These are phyloP conservation scores for Palythoa heliodiscus DNA, from an alignment of 92 coral and sea anemone species.

Conservation along the genomic window DNA sequence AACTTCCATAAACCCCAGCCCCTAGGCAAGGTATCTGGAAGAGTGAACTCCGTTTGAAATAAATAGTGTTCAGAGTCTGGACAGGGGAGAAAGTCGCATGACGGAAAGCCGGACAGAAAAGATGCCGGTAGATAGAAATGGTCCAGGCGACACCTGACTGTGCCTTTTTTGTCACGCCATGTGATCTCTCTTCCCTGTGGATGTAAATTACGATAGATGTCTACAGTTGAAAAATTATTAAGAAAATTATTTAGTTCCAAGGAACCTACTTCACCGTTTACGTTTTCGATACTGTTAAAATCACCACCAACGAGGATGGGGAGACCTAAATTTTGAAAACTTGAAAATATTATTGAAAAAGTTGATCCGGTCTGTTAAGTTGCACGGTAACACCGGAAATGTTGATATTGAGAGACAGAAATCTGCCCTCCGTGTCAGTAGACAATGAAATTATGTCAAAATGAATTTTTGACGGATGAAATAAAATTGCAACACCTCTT, in stretches of 20 bases:
- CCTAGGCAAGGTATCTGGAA: no score
- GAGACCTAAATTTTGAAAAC: neutral
- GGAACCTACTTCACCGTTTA: neutral
- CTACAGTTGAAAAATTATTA: no score
- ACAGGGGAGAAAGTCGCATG: neutral
- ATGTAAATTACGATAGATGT: neutral
- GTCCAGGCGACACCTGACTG: neutral
- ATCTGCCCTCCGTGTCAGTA: neutral
- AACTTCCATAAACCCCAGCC: no score
- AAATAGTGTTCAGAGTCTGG: neutral
- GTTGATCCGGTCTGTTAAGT: neutral
- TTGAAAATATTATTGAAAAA: neutral
- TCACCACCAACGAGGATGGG: neutral
- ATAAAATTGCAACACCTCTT: slow-evolving; percentile 27
- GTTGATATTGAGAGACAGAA: no score
- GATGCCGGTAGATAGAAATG: neutral
- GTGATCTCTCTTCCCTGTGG: neutral
- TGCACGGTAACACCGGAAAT: no score
- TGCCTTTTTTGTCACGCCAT: neutral
- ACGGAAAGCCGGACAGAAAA: neutral
- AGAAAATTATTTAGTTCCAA: neutral
- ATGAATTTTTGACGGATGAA: neutral
- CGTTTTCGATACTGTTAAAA: no score
- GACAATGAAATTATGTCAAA: neutral
- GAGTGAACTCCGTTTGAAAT: no score